Conservation (phyloP, 2,113 vertebrate genomes). For the Sinocyclocheilus anshuiensis region DNA sequence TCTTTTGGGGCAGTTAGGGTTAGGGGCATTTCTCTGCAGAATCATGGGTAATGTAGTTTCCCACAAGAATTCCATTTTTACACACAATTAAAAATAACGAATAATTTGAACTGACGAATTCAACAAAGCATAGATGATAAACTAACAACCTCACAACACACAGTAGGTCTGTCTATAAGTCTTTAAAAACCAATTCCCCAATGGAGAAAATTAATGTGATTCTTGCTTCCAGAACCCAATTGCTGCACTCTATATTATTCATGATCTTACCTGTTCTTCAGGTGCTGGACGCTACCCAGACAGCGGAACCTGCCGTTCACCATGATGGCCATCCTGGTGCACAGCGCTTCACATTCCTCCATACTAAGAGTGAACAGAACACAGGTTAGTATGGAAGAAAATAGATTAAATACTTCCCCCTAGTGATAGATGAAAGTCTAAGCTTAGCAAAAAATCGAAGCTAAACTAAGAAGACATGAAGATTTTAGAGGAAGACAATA, state of each 20-base stretch:
- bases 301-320: slow-evolving; percentile 96
- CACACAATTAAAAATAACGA: background rate
- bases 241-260: background rate
- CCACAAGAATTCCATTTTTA: background rate
- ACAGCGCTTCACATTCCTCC: slow-evolving; percentile 98
- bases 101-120: background rate
- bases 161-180: background rate
- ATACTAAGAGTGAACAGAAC: slow-evolving; percentile 78
- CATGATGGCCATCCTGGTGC: slow-evolving; percentile 98
- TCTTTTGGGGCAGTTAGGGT: background rate
- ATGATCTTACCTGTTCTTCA: slow-evolving; percentile 89
- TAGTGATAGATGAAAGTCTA: background rate
- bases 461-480: background rate
- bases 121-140: background rate
- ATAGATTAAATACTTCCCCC: background rate
- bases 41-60: slow-evolving; percentile 17
- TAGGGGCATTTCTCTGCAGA: background rate
- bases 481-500: background rate
- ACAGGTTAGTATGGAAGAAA: slow-evolving; percentile 8
- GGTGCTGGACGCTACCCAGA: slow-evolving; percentile 95
- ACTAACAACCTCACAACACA: background rate
- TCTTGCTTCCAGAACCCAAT: background rate
- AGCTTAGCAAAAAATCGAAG: background rate
- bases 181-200: background rate
- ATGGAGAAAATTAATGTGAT: background rate